Conservation (phyloP, 2,113 vertebrate species). For the Gambusia holbrooki region DNA sequence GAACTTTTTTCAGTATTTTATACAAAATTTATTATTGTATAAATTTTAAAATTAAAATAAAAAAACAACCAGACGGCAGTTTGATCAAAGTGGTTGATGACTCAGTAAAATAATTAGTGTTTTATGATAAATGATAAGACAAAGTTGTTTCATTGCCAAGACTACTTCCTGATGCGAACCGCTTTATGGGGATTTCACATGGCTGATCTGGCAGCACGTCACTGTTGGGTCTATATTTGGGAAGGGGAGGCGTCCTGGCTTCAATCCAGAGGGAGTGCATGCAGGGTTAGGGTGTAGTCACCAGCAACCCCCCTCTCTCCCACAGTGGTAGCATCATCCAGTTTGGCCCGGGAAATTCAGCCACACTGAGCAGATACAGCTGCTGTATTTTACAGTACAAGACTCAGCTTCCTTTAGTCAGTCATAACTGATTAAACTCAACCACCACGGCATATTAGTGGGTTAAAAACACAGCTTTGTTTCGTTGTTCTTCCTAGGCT, state of each 20-base stretch:
- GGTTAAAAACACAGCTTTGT: not conserved
- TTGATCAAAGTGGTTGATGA: not conserved
- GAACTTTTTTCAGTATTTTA: not conserved
- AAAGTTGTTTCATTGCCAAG: constrained; percentile 28
- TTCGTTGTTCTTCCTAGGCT: constrained; percentile 70
- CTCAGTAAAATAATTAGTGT: not conserved
- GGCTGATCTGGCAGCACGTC: constrained; percentile 72
- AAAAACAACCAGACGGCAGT: not conserved
- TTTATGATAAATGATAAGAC: not conserved
- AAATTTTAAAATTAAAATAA: not conserved
- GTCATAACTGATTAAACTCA: not conserved
- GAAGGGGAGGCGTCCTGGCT: constrained; percentile 74
- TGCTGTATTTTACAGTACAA: not conserved
- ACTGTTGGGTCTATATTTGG: constrained; percentile 80
- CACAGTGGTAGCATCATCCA: constrained; percentile 18
- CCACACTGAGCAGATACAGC: constrained; percentile 27
- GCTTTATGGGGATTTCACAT: constrained; percentile 78
- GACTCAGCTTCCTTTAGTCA: not conserved
- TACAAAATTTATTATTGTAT: not conserved
- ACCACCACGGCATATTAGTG: not conserved
- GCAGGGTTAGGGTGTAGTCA: constrained; percentile 68
- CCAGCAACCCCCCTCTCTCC: constrained; percentile 27
- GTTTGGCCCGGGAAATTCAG: constrained; percentile 36
- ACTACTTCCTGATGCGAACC: constrained; percentile 72
- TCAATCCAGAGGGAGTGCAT: constrained; percentile 54